Conservation (phyloP, 2,797 vertebrate genomes). For the Pipistrellus pygmaeus region DNA sequence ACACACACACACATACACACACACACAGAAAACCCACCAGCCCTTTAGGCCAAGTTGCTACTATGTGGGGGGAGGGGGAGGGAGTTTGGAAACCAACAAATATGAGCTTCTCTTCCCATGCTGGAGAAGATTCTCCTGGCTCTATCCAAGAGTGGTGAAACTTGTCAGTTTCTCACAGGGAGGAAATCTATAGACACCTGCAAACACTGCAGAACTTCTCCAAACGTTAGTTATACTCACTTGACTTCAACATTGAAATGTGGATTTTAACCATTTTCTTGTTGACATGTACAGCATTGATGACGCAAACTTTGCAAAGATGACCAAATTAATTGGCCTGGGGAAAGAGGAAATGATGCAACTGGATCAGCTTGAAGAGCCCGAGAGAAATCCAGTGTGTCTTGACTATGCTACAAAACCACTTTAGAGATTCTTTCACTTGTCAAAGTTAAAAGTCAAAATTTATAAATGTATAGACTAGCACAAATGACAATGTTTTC, state of each 20-base stretch:
- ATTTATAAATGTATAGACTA: not conserved
- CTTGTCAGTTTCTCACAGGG: not conserved
- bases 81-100: not conserved
- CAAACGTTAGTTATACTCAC: not conserved
- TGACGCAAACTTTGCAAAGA: not conserved
- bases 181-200: constrained; percentile 5
- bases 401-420: not conserved
- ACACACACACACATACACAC: no score
- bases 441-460: constrained; percentile 54
- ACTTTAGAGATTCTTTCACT: not conserved
- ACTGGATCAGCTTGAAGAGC: not conserved
- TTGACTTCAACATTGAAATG: constrained; percentile 35
- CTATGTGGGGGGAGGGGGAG: not conserved
- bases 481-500: not conserved
- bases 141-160: constrained; percentile 2
- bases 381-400: not conserved
- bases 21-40: not conserved
- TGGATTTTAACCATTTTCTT: not conserved
- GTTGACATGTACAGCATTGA: not conserved
- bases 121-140: not conserved
- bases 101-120: not conserved
- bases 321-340: not conserved
- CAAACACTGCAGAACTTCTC: not conserved
- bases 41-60: constrained; percentile 22
- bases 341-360: not conserved